Evolutionary conservation across 2,888 invertebrate genomes (phyloP).

Genomic region (Tridacna gigas): DNA sequence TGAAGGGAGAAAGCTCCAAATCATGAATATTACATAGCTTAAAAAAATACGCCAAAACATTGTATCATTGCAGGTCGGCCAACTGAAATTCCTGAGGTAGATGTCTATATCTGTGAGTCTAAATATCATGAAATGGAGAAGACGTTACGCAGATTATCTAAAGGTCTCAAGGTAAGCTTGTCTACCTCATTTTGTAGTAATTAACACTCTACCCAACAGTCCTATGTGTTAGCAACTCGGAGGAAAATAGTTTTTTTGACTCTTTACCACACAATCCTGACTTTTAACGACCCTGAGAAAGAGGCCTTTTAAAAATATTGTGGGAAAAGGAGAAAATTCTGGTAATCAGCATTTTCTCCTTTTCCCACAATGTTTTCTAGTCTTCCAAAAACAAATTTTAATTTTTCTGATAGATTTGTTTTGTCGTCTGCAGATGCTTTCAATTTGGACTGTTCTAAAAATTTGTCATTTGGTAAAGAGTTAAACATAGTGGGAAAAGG

Average conservation of each 20-base stretch:
- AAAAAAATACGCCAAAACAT: too few species aligned
- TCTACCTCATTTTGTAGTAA: background rate
- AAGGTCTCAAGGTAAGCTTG: conserved; percentile 76
- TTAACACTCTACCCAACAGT: background rate
- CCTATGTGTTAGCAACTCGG: background rate
- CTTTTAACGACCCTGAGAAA: too few species aligned
- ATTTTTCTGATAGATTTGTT: too few species aligned
- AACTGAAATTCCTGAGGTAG: conserved; percentile 96
- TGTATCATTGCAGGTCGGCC: conserved; percentile 89
- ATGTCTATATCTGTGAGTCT: conserved; percentile 96
- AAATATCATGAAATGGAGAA: conserved; percentile 94
- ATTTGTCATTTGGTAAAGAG: too few species aligned
- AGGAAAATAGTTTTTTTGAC: background rate
- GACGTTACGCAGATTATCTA: conserved; percentile 82
- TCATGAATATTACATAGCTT: too few species aligned
- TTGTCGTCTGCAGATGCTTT: too few species aligned
- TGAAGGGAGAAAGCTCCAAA: too few species aligned
- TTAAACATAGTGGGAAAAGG: background rate
- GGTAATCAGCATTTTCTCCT: background rate
- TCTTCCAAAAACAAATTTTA: too few species aligned
- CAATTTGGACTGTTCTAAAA: too few species aligned
- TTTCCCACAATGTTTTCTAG: background rate
- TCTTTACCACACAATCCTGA: too few species aligned
- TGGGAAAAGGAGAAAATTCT: background rate
- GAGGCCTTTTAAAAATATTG: background rate